These are phyloP conservation scores for Pseudomyrmex sp. DNA, from an alignment of 1,140 invertebrate species.

Conservation along the genomic window DNA sequence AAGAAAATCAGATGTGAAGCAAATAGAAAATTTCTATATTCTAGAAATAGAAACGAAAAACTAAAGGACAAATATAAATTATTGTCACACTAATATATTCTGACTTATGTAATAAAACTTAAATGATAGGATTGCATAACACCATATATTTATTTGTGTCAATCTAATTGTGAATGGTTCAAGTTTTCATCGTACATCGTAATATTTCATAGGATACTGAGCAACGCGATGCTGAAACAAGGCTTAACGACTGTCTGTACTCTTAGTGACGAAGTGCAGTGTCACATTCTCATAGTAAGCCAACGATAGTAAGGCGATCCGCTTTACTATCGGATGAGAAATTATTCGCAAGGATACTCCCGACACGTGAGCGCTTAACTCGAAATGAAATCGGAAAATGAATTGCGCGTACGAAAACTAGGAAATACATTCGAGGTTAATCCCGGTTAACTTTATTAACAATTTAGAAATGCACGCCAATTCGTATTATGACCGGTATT, in stretches of 20 bases:
- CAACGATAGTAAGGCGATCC: conserved; percentile 51
- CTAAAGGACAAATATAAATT: neutral
- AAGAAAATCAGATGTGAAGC: neutral
- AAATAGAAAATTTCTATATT: too few species aligned
- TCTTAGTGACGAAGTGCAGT: conserved; percentile 48
- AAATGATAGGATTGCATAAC: too few species aligned
- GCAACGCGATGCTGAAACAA: conserved; percentile 45
- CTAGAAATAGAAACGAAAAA: too few species aligned
- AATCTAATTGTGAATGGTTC: neutral
- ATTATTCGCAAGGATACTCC: conserved; percentile 29
- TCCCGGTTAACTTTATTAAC: conserved; percentile 39
- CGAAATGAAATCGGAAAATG: neutral
- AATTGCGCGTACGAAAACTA: neutral
- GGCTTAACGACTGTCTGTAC: conserved; percentile 46
- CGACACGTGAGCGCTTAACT: neutral
- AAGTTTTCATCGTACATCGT: conserved; percentile 17
- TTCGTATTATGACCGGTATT: conserved; percentile 37
- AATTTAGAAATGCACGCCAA: conserved; percentile 34
- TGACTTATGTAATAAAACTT: neutral
- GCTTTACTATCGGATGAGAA: conserved; percentile 47
- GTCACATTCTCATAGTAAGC: conserved; percentile 47
- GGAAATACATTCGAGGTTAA: conserved; percentile 32
- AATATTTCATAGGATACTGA: conserved; percentile 46
- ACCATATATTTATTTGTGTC: too few species aligned
- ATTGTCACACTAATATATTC: neutral